Evolutionary conservation across 2,888 invertebrate genomes (phyloP).

Genomic region (Drepana falcataria): DNA sequence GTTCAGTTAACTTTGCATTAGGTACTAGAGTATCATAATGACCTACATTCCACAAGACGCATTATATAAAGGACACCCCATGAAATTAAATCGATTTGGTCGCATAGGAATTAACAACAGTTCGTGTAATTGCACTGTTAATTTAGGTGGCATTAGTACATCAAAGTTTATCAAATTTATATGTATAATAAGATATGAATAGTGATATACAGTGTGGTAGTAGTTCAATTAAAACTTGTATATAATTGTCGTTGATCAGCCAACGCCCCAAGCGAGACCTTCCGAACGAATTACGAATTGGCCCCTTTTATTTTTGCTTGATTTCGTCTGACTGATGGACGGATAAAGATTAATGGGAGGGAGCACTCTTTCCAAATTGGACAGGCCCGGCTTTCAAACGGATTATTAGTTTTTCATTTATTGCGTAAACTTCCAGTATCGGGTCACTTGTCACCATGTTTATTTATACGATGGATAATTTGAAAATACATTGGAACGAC

Average conservation of each 20-base stretch:
- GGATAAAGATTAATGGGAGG: slow-evolving; percentile 57
- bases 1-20: no score
- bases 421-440: slow-evolving; percentile 14
- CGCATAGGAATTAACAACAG: no score
- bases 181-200: no score
- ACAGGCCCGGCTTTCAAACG: slow-evolving; percentile 26
- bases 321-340: slow-evolving; percentile 44
- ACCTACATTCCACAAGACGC: no score
- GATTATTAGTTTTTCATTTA: slow-evolving; percentile 55
- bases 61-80: no score
- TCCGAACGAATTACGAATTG: slow-evolving; percentile 12
- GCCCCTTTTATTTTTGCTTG: slow-evolving; percentile 33
- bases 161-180: no score
- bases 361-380: slow-evolving; percentile 58
- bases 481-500: slow-evolving; percentile 34
- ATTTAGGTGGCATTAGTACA: no score
- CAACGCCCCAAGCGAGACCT: slow-evolving; percentile 12
- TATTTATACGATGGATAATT: slow-evolving; percentile 41
- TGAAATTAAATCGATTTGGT: no score
- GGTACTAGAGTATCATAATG: no score
- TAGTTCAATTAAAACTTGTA: no score
- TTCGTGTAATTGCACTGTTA: no score
- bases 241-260: slow-evolving; percentile 18
- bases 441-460: slow-evolving; percentile 42
- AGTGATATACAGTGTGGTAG: no score